Conservation (phyloP, 2,888 invertebrate species). For the Dysmachus trigonus region DNA sequence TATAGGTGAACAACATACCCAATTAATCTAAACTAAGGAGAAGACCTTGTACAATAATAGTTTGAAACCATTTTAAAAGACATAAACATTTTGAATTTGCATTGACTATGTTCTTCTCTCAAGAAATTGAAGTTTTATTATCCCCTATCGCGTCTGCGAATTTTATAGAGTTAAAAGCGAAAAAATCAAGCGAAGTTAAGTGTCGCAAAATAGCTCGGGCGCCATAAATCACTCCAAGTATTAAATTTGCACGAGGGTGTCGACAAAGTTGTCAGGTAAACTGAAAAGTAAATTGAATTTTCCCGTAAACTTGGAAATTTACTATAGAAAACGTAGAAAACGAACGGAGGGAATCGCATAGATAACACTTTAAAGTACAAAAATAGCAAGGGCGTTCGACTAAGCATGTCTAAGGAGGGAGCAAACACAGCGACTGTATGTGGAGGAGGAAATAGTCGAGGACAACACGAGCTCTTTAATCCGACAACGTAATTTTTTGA, state of each 20-base stretch:
- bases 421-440: background rate
- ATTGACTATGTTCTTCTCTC: background rate
- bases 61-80: background rate
- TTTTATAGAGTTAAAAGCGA: background rate
- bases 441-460: background rate
- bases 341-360: background rate
- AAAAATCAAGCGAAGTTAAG: background rate
- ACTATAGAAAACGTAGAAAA: conserved; percentile 6
- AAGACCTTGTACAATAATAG: too few relatives aligned
- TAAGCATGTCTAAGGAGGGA: background rate
- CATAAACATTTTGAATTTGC: background rate
- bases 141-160: background rate
- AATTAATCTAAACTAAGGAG: too few relatives aligned
- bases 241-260: conserved; percentile 45
- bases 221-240: conserved; percentile 44
- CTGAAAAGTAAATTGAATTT: conserved; percentile 47
- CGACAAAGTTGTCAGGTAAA: conserved; percentile 45
- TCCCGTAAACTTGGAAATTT: conserved; percentile 25
- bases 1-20: too few relatives aligned
- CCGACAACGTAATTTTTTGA: too few relatives aligned
- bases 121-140: background rate
- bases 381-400: background rate
- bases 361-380: conserved; percentile 17
- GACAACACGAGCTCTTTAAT: too few relatives aligned
- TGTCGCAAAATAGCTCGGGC: background rate